Evolutionary conservation across 2,797 vertebrate genomes (phyloP).

Genomic region (Syngnathus rostellatus): DNA sequence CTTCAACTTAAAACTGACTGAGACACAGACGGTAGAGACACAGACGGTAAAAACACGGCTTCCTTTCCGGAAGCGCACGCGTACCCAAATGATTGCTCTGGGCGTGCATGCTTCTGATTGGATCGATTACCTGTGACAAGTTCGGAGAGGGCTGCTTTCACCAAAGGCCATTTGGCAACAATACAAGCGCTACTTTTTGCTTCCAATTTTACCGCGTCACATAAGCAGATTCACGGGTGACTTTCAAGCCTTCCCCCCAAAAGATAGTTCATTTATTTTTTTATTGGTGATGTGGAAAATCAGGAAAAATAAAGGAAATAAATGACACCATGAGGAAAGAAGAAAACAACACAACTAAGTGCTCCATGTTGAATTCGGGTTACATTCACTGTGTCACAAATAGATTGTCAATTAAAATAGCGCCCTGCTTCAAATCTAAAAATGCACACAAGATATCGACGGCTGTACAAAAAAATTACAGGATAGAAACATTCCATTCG

Average conservation of each 20-base stretch:
- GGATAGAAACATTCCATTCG: constrained; percentile 83
- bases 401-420: background rate
- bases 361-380: constrained; percentile 9
- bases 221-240: background rate
- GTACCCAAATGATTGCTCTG: too few relatives aligned
- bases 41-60: too few relatives aligned
- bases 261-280: background rate
- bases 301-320: constrained; percentile 27
- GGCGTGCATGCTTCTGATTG: too few relatives aligned
- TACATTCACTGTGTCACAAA: constrained; percentile 20
- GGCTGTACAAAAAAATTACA: constrained; percentile 79
- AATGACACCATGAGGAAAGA: background rate
- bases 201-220: background rate
- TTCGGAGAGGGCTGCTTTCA: too few relatives aligned
- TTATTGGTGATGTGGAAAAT: constrained; percentile 40
- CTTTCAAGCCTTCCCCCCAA: background rate
- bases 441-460: constrained; percentile 47
- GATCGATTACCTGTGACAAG: too few relatives aligned
- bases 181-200: too few relatives aligned
- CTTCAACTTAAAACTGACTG: too few relatives aligned
- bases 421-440: constrained; percentile 38
- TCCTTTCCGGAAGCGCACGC: too few relatives aligned
- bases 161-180: too few relatives aligned
- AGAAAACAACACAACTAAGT: constrained; percentile 4
- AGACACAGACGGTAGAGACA: too few relatives aligned